A percentile compares a stretch with the other conserved stretches of the same genome.
Evolutionary conservation across 1,140 invertebrate species (phyloP).

Genomic region (Leptinotarsa undecemlineata): DNA sequence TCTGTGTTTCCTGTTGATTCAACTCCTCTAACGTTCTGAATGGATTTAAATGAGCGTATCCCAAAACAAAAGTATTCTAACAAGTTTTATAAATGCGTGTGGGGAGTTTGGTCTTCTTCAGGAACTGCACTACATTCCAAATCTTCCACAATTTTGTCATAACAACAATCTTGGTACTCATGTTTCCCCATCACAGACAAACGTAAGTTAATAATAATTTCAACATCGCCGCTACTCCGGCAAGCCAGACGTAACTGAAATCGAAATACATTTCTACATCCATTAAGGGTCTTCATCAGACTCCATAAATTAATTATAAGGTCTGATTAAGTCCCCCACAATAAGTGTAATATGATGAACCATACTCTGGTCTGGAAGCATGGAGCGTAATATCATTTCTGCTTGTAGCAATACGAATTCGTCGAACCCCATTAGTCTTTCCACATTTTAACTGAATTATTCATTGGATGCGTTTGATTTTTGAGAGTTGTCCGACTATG

Average conservation of each 20-base stretch:
- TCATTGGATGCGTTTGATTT: background rate
- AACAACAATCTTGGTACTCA: no score
- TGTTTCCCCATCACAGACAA: no score
- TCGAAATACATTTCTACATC: conserved; percentile 26
- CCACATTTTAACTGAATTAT: conserved; percentile 26
- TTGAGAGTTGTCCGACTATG: conserved; percentile 5
- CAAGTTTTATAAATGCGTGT: no score
- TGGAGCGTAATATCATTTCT: conserved; percentile 26
- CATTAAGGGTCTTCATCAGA: conserved; percentile 26
- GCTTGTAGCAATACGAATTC: conserved; percentile 13
- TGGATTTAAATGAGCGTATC: no score
- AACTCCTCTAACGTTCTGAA: no score
- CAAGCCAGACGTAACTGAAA: conserved; percentile 1
- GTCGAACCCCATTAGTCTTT: conserved; percentile 14
- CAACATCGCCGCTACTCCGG: background rate
- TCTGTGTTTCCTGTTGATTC: no score
- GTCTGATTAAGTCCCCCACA: conserved; percentile 30
- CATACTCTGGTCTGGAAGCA: conserved; percentile 22
- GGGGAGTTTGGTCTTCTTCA: no score
- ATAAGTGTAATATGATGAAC: conserved; percentile 29
- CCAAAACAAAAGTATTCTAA: no score
- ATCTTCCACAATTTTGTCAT: no score
- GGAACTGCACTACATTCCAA: no score
- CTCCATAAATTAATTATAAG: conserved; percentile 27
- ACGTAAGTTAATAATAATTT: background rate